Base-by-base conservation (phyloP, 2,888 invertebrate genomes). In the Eupithecia subumbrata region DNA sequence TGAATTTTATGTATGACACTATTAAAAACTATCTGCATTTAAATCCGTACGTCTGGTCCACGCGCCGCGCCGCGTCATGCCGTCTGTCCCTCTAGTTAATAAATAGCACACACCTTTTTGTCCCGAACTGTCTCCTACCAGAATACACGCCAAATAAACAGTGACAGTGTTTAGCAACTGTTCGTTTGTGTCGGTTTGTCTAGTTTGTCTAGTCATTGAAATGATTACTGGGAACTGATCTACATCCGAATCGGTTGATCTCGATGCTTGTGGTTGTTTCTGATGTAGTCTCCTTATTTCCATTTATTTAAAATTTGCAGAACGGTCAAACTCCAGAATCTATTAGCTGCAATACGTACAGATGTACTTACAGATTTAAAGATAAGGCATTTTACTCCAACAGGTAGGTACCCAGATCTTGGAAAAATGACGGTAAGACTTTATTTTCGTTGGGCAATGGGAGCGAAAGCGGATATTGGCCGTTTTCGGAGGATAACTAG, bases 21-120 rank as follows among this genome's bases (percentile, higher is more conserved):
- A 40, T 67, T 67, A n/a, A 71, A 72, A 73, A 25, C 25, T 74
- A 74, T 75, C 74, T 70, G 67, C 43, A 69, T 70, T 72, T 72
- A 71, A 67, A 72, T 77, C 72, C 69, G 74, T 52, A 43, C 43
- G 75, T 69, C 76, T 71, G 74, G 72, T 11, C 8, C 11, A 9
- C 11, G 0, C 22, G 22, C 0, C 9, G 5, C 22, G 60, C 3
- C 71, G 80, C 76, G 80, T 75, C 77, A 64, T 69, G 60, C 71
- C 60, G 79, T 78, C 73, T 75, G 77, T 75, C 73, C 71, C 63
- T 25, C 68, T 76, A 70, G 52, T 63, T 73, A 71, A 76, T 77
- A 76, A 78, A 78, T 75, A 73, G 69, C 70, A 63, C 72, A 40
- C 12, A 30, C 18, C 74, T 67, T 74, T 74, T 76, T 74, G 77